A percentile compares a stretch with the other conserved stretches of the same genome.
These are phyloP conservation scores for Phalacrocorax aristotelis DNA, from an alignment of 2,113 vertebrate species.

Conservation along the genomic window DNA sequence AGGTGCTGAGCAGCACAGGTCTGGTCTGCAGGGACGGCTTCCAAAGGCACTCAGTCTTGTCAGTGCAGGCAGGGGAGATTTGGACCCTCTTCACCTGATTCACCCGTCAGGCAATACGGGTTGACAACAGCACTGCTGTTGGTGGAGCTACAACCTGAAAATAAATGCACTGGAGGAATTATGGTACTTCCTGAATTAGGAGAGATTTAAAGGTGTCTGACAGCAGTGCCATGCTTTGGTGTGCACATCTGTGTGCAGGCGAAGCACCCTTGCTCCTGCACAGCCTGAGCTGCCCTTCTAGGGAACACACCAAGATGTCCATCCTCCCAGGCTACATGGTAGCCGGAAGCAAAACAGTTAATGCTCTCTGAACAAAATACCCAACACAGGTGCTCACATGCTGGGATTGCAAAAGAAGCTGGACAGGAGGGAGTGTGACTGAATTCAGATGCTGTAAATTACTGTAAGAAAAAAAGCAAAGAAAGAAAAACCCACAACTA, in stretches of 20 bases:
- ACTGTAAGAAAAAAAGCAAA: neutral
- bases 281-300: fast-evolving
- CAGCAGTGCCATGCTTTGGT: neutral
- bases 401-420: neutral
- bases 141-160: neutral
- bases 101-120: neutral
- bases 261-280: fast-evolving
- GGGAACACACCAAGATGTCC: neutral
- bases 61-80: fast-evolving
- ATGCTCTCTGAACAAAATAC: neutral
- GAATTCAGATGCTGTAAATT: neutral
- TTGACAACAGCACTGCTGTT: neutral
- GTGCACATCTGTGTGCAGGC: too few relatives aligned
- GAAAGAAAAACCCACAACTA: neutral
- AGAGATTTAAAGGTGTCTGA: neutral
- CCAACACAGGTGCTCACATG: neutral
- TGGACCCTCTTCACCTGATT: fast-evolving
- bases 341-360: neutral
- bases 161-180: neutral
- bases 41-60: neutral
- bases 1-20: neutral
- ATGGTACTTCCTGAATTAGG: neutral
- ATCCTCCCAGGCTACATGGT: too few relatives aligned
- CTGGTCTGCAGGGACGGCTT: neutral
- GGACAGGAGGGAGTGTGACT: neutral